These are phyloP conservation scores for Sialis fuliginosa DNA, from an alignment of 2,888 invertebrate genomes.

Conservation along the genomic window DNA sequence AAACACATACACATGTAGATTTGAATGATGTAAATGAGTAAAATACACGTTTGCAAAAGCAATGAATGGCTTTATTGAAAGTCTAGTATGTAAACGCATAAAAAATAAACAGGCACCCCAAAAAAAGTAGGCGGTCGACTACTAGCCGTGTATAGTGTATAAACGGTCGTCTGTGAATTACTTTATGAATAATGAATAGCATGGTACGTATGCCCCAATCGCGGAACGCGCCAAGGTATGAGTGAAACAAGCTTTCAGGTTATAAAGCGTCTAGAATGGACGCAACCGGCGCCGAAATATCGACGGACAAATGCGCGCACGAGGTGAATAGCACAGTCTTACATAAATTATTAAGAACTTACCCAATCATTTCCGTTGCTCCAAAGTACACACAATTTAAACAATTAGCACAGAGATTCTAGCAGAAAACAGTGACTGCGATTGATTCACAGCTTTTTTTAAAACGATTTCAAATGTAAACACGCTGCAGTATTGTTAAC, in stretches of 20 bases:
- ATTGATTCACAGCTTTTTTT: not conserved
- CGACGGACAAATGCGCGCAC: not conserved
- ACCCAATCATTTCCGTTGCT: constrained; percentile 5
- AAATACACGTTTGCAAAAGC: too few species aligned
- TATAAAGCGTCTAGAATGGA: not conserved
- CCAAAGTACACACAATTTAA: not conserved
- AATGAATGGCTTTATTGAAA: too few species aligned
- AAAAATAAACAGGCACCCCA: too few species aligned
- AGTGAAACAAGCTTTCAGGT: not conserved
- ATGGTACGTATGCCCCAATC: too few species aligned
- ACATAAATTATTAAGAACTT: constrained; percentile 3
- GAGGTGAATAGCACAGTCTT: not conserved
- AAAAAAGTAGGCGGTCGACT: too few species aligned
- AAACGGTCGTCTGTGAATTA: too few species aligned
- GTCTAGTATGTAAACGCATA: too few species aligned
- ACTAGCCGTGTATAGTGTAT: too few species aligned
- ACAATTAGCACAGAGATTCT: not conserved
- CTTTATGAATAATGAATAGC: too few species aligned
- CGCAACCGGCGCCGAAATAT: not conserved
- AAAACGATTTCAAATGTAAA: constrained; percentile 8
- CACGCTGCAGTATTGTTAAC: constrained; percentile 19
- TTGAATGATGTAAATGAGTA: too few species aligned
- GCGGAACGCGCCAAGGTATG: not conserved
- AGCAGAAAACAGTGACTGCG: not conserved
- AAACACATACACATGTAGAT: too few species aligned